These are phyloP conservation scores for Larimichthys crocea DNA, from an alignment of 2,113 vertebrate species.

Conservation along the genomic window DNA sequence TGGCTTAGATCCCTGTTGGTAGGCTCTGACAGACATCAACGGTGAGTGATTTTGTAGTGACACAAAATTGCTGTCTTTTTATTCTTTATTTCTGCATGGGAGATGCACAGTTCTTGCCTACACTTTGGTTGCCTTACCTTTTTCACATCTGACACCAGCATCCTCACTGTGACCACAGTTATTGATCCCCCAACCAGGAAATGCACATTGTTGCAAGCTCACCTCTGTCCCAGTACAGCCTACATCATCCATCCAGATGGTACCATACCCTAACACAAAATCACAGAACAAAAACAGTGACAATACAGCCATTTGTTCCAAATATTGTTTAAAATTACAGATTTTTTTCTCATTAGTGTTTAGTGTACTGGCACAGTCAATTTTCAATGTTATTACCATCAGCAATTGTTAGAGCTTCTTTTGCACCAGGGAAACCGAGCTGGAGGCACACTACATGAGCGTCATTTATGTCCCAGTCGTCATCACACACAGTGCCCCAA, in stretches of 20 bases:
- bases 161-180: conserved; percentile 34
- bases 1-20: fast-evolving
- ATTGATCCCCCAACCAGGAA: conserved; percentile 28
- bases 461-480: conserved; percentile 17
- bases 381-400: neutral
- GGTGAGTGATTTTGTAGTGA: neutral
- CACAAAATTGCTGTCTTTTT: neutral
- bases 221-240: conserved; percentile 25
- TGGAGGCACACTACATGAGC: conserved; percentile 44
- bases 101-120: neutral
- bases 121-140: conserved; percentile 2
- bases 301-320: neutral
- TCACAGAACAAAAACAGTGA: neutral
- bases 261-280: conserved; percentile 24
- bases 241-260: conserved; percentile 52
- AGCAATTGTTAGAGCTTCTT: neutral
- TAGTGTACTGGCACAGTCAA: neutral
- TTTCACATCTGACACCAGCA: conserved; percentile 38
- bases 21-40: neutral
- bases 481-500: conserved; percentile 59
- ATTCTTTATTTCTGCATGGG: neutral
- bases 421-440: conserved; percentile 17
- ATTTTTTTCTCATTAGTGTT: neutral
- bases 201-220: conserved; percentile 10
- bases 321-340: neutral